A percentile compares a stretch with the other conserved stretches of the same genome.
Conservation (phyloP, 2,113 vertebrate species). For the Sorex araneus region DNA sequence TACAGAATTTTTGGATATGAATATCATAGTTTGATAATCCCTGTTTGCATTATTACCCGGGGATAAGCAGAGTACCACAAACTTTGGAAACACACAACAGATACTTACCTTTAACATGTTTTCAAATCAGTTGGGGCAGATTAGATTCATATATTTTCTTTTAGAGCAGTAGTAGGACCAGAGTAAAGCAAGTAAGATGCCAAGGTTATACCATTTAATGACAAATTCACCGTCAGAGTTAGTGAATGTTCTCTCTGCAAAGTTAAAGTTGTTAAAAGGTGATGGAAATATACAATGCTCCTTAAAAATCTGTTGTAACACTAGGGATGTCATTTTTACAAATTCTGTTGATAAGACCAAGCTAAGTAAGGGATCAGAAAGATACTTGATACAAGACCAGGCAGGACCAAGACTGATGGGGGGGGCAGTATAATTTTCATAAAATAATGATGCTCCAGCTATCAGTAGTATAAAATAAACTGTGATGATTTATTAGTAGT, state of each 20-base stretch:
- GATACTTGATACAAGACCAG: background rate
- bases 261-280: background rate
- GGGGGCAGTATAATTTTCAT: background rate
- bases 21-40: background rate
- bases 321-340: background rate
- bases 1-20: background rate
- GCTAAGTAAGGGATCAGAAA: background rate
- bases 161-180: background rate
- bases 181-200: background rate
- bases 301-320: background rate
- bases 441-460: background rate
- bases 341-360: background rate
- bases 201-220: background rate
- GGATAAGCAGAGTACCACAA: background rate
- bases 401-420: background rate
- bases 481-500: background rate
- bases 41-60: background rate
- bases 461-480: background rate
- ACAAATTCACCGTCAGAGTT: background rate
- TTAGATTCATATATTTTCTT: background rate
- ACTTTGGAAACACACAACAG: background rate
- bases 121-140: background rate
- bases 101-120: background rate
- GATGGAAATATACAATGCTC: background rate
- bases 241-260: slow-evolving; percentile 12